Conservation (phyloP, 2,888 invertebrate species). For the Lasioglossum marginatum region DNA sequence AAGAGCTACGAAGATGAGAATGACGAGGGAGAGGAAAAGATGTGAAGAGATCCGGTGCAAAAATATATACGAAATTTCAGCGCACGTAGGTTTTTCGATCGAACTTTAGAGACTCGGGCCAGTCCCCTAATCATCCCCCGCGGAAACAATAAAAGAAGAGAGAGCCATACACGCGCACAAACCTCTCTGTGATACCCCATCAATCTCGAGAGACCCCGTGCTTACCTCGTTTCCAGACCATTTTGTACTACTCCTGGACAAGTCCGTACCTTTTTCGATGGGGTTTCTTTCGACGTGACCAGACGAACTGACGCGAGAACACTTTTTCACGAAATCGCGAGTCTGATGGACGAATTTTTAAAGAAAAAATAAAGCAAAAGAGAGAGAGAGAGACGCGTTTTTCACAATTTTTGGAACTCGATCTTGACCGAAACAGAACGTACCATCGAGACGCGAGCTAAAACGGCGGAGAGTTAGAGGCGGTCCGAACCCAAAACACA, state of each 20-base stretch:
- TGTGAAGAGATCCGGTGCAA: conserved; percentile 41
- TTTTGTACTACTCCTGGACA: conserved; percentile 50
- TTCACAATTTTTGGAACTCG: conserved; percentile 22
- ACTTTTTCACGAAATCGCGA: conserved; percentile 28
- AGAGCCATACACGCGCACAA: conserved; percentile 1
- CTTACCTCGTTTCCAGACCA: conserved; percentile 8
- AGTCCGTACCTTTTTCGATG: conserved; percentile 69
- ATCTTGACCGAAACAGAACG: conserved; percentile 14
- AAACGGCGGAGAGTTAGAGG: neutral
- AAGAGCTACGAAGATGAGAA: conserved; percentile 72
- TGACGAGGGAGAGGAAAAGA: conserved; percentile 70
- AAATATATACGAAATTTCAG: conserved; percentile 21
- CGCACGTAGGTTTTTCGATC: conserved; percentile 64
- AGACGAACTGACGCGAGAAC: conserved; percentile 55
- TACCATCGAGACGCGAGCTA: neutral
- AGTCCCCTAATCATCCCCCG: conserved; percentile 39
- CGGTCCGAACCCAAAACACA: conserved; percentile 15
- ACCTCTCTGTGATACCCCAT: conserved; percentile 52
- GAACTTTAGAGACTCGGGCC: conserved; percentile 67
- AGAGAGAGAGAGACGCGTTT: neutral
- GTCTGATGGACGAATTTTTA: neutral
- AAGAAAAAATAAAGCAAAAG: conserved; percentile 8
- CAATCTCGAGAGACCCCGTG: conserved; percentile 18
- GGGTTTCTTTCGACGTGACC: conserved; percentile 74
- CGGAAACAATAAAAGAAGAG: conserved; percentile 1